phyloP scores from a whole-genome alignment of 2,797 vertebrate genomes.

The Siniperca undulata region DNA sequence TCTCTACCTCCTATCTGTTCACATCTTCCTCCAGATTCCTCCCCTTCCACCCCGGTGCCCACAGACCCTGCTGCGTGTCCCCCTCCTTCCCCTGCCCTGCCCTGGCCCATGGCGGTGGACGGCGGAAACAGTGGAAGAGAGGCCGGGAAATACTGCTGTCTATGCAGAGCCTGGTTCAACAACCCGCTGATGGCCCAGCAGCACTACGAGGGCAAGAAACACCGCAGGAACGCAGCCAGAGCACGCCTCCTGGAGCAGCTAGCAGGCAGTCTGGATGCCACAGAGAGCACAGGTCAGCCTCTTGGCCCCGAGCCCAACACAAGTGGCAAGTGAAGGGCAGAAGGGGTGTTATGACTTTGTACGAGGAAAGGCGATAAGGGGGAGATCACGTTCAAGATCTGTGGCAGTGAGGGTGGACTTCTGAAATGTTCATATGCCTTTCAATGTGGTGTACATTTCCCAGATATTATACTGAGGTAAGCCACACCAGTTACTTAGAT shows the following conservation, averaged over 20 bases:
- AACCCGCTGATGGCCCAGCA: constrained; percentile 91
- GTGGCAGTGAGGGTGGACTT: constrained; percentile 29
- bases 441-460: constrained; percentile 51
- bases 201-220: constrained; percentile 91
- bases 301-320: constrained; percentile 39
- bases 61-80: constrained; percentile 72
- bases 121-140: constrained; percentile 81
- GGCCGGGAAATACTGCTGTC: constrained; percentile 88
- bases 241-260: constrained; percentile 87
- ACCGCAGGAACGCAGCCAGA: constrained; percentile 89
- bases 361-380: constrained; percentile 64
- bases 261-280: constrained; percentile 86
- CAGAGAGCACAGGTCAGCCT: constrained; percentile 87
- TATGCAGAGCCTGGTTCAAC: constrained; percentile 91
- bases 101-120: constrained; percentile 76
- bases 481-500: constrained; percentile 30
- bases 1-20: constrained; percentile 15
- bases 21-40: constrained; percentile 78
- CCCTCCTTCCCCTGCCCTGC: constrained; percentile 66
- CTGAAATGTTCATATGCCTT: constrained; percentile 49
- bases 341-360: constrained; percentile 43
- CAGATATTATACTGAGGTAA: constrained; percentile 41
- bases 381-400: constrained; percentile 58
- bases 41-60: constrained; percentile 81
- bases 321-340: constrained; percentile 43